phyloP scores from a whole-genome alignment of 2,113 vertebrate genomes.

The Sturnus vulgaris region DNA sequence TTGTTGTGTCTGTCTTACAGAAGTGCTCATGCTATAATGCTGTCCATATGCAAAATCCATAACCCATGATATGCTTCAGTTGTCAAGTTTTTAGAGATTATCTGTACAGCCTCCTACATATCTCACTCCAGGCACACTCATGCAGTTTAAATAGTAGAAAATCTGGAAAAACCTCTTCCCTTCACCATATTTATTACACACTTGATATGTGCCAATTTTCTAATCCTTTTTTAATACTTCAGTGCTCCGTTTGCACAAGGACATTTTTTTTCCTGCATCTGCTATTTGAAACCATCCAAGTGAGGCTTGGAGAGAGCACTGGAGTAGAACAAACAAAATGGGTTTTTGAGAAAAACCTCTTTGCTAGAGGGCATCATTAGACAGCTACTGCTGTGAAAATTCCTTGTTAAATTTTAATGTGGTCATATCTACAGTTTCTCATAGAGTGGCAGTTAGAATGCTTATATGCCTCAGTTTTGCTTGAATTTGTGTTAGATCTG shows the following conservation, averaged over 20 bases:
- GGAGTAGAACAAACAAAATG: constrained; percentile 48
- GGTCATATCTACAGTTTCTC: not conserved
- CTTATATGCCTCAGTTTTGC: not conserved
- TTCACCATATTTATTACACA: not conserved
- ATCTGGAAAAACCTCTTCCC: not conserved
- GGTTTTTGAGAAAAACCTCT: constrained; percentile 39
- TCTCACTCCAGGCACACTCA: not conserved
- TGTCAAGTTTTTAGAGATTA: not conserved
- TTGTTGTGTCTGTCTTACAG: not conserved
- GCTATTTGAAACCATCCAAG: not conserved
- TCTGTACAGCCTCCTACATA: not conserved
- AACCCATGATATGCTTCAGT: not conserved
- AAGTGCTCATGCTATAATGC: not conserved
- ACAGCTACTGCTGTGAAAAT: constrained; percentile 19
- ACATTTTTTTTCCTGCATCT: not conserved
- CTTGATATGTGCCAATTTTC: not conserved
- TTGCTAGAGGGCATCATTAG: constrained; percentile 45
- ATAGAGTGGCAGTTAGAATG: not conserved
- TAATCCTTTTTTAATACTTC: constrained; percentile 33
- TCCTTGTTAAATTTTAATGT: constrained; percentile 37
- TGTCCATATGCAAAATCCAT: not conserved
- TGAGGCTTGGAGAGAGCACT: not conserved
- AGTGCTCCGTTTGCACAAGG: not conserved
- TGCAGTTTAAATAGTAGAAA: not conserved
- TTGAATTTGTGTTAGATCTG: not conserved